Conservation (phyloP, 2,113 vertebrate genomes). For the Ploceus nigricollis region DNA sequence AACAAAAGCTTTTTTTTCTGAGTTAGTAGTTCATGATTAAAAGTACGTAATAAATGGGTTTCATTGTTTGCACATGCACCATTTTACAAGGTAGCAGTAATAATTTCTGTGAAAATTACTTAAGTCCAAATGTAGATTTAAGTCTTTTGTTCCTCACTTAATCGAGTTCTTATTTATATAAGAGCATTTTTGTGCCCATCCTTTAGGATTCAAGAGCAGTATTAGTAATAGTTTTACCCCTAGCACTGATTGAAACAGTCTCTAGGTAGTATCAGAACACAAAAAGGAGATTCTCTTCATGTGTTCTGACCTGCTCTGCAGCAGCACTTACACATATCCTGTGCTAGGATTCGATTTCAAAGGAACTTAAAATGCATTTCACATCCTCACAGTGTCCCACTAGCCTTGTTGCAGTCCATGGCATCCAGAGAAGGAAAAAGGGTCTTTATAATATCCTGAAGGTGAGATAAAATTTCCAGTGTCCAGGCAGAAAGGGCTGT, state of each 20-base stretch:
- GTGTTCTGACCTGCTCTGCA: neutral
- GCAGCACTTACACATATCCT: neutral
- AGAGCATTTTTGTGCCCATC: neutral
- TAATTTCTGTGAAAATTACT: neutral
- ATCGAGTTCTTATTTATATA: neutral
- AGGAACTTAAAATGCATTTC: neutral
- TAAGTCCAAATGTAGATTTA: neutral
- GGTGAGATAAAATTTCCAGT: neutral
- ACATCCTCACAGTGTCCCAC: neutral
- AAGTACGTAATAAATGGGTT: neutral
- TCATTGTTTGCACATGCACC: neutral
- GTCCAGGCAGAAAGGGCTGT: neutral
- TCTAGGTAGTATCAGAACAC: neutral
- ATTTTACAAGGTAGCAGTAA: neutral
- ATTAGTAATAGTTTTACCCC: neutral
- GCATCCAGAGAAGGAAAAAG: neutral
- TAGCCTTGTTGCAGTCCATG: neutral
- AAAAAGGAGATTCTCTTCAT: neutral
- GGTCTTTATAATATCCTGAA: neutral
- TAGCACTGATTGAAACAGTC: neutral
- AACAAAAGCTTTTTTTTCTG: neutral
- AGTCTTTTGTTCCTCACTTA: neutral
- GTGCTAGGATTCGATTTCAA: neutral
- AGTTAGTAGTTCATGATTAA: neutral
- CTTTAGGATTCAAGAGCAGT: neutral